These are phyloP conservation scores for Acanthosepion esculentum DNA, from an alignment of 2,888 invertebrate species.

Conservation along the genomic window DNA sequence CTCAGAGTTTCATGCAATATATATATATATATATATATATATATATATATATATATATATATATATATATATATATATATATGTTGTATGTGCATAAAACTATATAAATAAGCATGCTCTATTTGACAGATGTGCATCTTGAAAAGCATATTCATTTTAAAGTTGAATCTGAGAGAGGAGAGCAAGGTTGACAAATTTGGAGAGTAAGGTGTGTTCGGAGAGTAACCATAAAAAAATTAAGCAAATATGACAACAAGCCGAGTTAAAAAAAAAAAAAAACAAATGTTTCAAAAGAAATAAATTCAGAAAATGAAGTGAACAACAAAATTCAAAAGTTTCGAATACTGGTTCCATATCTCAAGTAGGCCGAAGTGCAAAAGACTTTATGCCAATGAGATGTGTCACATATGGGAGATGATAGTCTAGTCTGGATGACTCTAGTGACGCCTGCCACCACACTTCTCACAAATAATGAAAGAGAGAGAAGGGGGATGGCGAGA, in stretches of 20 bases:
- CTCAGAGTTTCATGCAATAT: too few relatives aligned
- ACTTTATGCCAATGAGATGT: constrained; percentile 15
- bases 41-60: not conserved
- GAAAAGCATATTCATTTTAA: not conserved
- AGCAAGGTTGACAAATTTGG: not conserved
- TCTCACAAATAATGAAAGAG: not conserved
- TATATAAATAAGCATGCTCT: not conserved
- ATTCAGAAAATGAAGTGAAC: not conserved
- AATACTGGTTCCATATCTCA: not conserved
- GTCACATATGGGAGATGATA: constrained; percentile 15
- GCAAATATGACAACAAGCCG: not conserved
- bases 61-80: not conserved
- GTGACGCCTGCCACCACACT: not conserved
- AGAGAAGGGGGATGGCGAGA: not conserved
- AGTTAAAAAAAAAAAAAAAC: not conserved
- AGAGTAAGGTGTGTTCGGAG: not conserved
- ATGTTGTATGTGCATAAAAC: not conserved
- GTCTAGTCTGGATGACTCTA: not conserved
- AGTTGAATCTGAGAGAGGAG: not conserved
- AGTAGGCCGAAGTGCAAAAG: constrained; percentile 15
- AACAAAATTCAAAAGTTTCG: not conserved
- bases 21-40: not conserved
- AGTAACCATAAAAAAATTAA: not conserved
- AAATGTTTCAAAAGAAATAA: not conserved
- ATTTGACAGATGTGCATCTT: constrained; percentile 2